Conservation (phyloP, 1,140 invertebrate species). For the Bombus pascuorum region DNA sequence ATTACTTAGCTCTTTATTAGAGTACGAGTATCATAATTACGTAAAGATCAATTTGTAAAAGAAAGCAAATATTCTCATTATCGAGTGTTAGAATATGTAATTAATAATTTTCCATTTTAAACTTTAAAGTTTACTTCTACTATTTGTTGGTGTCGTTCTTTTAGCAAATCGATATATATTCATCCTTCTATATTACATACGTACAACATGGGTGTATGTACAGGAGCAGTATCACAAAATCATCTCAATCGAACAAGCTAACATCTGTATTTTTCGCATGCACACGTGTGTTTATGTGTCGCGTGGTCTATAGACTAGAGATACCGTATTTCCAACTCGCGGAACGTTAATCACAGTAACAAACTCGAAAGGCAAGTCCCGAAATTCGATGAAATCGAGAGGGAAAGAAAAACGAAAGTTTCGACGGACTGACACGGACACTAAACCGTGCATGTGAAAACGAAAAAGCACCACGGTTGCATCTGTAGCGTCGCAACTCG, state of each 20-base stretch:
- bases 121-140: neutral
- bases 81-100: no score
- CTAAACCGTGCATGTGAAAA: constrained; percentile 28
- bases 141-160: no score
- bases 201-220: neutral
- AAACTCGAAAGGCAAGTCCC: neutral
- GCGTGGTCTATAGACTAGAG: neutral
- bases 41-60: no score
- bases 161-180: neutral
- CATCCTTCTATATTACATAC: neutral
- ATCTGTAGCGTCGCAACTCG: constrained; percentile 21
- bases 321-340: neutral
- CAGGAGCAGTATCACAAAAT: neutral
- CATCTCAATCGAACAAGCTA: neutral
- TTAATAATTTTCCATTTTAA: neutral
- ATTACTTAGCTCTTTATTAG: no score
- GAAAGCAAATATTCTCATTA: neutral
- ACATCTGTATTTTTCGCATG: neutral
- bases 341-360: neutral
- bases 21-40: no score
- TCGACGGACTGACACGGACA: no score
- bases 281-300: neutral
- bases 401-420: neutral
- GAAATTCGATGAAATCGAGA: neutral
- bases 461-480: constrained; percentile 23